These are phyloP conservation scores for Zoanthus sociatus DNA, from an alignment of 92 coral and sea anemone genomes.

Conservation along the genomic window DNA sequence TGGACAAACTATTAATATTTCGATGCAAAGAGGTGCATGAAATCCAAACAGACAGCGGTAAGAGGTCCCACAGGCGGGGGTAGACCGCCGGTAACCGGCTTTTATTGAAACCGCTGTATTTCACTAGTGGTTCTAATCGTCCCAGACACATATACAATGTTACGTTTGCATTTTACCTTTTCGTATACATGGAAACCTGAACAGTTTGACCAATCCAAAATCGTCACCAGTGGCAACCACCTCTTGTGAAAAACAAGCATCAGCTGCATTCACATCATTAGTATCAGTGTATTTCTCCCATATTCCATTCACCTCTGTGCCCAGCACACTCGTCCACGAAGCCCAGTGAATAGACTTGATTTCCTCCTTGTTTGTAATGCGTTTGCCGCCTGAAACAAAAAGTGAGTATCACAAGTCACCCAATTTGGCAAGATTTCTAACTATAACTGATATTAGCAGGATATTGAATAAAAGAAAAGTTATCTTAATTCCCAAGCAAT, in stretches of 20 bases:
- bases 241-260: constrained; percentile 84
- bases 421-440: too few species aligned
- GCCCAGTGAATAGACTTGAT: constrained; percentile 96
- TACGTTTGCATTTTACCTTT: constrained; percentile 70
- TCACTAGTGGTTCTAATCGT: too few species aligned
- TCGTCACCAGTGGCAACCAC: constrained; percentile 96
- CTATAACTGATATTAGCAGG: too few species aligned
- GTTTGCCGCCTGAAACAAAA: constrained; percentile 78
- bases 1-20: too few species aligned
- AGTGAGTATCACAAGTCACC: not conserved
- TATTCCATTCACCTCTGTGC: constrained; percentile 97
- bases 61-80: too few species aligned
- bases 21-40: too few species aligned
- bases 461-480: too few species aligned
- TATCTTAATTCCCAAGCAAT: too few species aligned
- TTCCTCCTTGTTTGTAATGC: constrained; percentile 92
- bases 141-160: too few species aligned
- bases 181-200: constrained; percentile 94
- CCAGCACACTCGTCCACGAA: constrained; percentile 91
- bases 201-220: constrained; percentile 96
- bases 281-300: constrained; percentile 99
- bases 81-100: too few species aligned
- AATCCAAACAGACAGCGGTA: too few species aligned
- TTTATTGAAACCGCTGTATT: too few species aligned
- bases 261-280: constrained; percentile 95